phyloP scores from a whole-genome alignment of 2,797 vertebrate genomes.

The Leptodactylus fallax region DNA sequence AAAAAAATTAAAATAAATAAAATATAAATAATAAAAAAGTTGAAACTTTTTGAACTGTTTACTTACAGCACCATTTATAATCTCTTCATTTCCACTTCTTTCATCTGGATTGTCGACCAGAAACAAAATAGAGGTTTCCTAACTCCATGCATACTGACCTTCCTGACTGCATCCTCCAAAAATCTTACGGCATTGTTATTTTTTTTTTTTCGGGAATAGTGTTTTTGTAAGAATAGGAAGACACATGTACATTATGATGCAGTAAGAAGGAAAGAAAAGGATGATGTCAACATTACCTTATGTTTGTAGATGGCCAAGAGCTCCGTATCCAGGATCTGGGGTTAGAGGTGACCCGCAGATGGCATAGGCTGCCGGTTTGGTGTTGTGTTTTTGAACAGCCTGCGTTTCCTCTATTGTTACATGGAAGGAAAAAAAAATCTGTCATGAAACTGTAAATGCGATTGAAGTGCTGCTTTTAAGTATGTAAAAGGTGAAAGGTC shows the following conservation, averaged over 20 bases:
- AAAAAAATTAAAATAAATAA: too few species aligned
- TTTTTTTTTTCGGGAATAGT: constrained; percentile 79
- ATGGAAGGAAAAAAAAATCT: constrained; percentile 76
- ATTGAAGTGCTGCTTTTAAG: constrained; percentile 65
- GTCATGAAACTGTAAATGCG: constrained; percentile 71
- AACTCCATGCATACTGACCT: constrained; percentile 80
- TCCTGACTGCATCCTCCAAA: constrained; percentile 80
- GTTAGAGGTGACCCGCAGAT: constrained; percentile 69
- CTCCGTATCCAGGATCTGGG: constrained; percentile 82
- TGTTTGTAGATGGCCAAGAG: constrained; percentile 80
- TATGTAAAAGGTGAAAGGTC: constrained; percentile 50
- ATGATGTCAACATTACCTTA: constrained; percentile 70
- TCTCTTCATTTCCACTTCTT: constrained; percentile 7
- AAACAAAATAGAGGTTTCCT: constrained; percentile 76
- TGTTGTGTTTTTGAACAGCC: constrained; percentile 52
- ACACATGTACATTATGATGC: constrained; percentile 67
- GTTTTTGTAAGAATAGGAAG: constrained; percentile 81
- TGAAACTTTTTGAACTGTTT: neutral
- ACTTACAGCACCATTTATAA: constrained; percentile 5
- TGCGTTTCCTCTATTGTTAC: constrained; percentile 78
- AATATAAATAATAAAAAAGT: neutral
- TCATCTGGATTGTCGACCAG: constrained; percentile 8
- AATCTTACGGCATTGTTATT: constrained; percentile 79
- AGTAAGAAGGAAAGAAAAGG: constrained; percentile 73
- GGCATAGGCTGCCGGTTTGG: constrained; percentile 66